Conservation (phyloP, 1,140 invertebrate species). For the Papilio polyxenes region DNA sequence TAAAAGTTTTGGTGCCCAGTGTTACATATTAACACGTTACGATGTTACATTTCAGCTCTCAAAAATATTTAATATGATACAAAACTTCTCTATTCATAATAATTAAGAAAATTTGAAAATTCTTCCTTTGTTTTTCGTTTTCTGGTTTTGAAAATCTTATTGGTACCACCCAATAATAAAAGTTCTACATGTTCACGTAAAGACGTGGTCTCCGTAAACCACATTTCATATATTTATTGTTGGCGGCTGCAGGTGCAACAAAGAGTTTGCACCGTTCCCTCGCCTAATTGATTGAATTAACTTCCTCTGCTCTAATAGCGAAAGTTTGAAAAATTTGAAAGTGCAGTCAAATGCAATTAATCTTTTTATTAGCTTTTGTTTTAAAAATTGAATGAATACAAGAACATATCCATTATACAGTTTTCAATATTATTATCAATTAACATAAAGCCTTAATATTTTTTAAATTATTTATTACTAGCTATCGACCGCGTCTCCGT, state of each 20-base stretch:
- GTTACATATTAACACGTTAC: too few species aligned
- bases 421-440: not conserved
- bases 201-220: not conserved
- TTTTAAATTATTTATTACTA: too few species aligned
- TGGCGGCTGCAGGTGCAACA: constrained; percentile 10
- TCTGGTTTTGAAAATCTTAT: too few species aligned
- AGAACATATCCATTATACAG: not conserved
- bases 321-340: too few species aligned
- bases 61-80: not conserved
- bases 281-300: constrained; percentile 24
- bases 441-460: too few species aligned
- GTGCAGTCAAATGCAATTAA: not conserved
- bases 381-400: not conserved
- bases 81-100: too few species aligned
- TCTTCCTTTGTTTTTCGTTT: too few species aligned
- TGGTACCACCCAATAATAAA: not conserved
- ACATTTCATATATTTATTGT: constrained; percentile 7
- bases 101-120: too few species aligned
- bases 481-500: too few species aligned
- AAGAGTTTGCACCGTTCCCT: constrained; percentile 1
- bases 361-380: not conserved
- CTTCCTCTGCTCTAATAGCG: not conserved
- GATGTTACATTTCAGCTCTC: too few species aligned
- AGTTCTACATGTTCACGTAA: not conserved
- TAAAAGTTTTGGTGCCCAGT: too few species aligned